These are phyloP conservation scores for Stenopsyche tienmushanensis DNA, from an alignment of 1,140 invertebrate species.

Conservation along the genomic window DNA sequence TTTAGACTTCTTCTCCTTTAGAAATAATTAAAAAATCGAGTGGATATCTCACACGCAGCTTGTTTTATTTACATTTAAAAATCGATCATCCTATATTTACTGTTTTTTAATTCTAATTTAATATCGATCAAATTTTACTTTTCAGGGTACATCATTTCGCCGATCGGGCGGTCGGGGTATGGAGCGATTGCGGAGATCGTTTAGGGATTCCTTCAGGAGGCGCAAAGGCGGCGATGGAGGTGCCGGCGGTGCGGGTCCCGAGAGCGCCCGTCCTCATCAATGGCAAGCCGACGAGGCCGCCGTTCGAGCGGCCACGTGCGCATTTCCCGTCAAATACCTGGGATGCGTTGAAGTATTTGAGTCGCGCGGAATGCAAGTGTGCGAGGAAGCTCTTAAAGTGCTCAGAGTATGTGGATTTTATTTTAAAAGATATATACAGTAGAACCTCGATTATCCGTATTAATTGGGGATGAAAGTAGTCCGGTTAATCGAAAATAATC, in stretches of 20 bases:
- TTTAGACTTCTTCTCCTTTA: too few species aligned
- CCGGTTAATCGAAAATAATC: too few species aligned
- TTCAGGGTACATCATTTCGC: slow-evolving; percentile 56
- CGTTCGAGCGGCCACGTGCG: slow-evolving; percentile 92
- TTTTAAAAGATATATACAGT: too few species aligned
- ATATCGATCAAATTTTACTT: too few species aligned
- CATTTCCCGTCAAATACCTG: slow-evolving; percentile 97
- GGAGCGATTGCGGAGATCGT: slow-evolving; percentile 88
- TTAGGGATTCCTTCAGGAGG: slow-evolving; percentile 88
- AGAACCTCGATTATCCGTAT: too few species aligned
- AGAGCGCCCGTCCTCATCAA: slow-evolving; percentile 93
- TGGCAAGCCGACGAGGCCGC: slow-evolving; percentile 98
- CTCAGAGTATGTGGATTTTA: slow-evolving; percentile 67
- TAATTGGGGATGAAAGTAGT: too few species aligned
- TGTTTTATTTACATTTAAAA: too few species aligned
- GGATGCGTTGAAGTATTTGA: slow-evolving; percentile 99
- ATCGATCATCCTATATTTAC: too few species aligned
- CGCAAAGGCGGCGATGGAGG: slow-evolving; percentile 68
- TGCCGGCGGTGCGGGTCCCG: slow-evolving; percentile 68
- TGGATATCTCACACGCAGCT: too few species aligned
- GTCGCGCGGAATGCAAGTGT: slow-evolving; percentile 98
- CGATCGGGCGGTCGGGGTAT: slow-evolving; percentile 71
- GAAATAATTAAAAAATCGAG: too few species aligned
- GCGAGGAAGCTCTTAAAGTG: slow-evolving; percentile 97
- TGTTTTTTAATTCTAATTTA: too few species aligned